phyloP scores from a whole-genome alignment of 1,140 invertebrate species.

The Achatina immaculata region DNA sequence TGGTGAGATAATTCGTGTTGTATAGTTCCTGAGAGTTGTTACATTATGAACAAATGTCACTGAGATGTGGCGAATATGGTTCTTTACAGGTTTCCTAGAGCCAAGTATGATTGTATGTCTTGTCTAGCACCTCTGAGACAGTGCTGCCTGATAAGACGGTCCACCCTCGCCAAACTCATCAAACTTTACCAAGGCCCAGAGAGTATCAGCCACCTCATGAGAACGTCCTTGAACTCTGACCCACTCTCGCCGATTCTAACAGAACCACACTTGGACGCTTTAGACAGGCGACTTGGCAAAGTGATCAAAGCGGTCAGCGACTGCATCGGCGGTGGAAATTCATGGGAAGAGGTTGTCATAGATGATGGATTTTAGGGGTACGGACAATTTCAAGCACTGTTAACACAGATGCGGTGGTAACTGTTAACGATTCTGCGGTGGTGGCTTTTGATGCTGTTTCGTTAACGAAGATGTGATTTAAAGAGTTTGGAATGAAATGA shows the following conservation, averaged over 20 bases:
- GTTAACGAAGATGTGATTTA: too few relatives aligned
- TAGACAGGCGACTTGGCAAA: conserved; percentile 84
- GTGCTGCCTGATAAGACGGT: conserved; percentile 86
- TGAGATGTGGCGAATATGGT: background rate
- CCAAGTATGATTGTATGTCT: conserved; percentile 91
- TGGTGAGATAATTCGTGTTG: background rate
- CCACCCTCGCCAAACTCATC: conserved; percentile 81
- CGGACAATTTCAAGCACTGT: too few relatives aligned
- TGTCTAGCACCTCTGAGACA: conserved; percentile 94
- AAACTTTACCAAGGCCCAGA: conserved; percentile 85
- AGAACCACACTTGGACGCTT: conserved; percentile 87
- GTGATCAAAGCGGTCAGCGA: conserved; percentile 52
- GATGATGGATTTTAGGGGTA: conserved; percentile 49
- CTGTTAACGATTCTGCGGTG: too few relatives aligned
- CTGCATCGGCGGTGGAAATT: conserved; percentile 46
- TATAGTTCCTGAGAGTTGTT: background rate
- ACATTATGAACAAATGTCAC: background rate
- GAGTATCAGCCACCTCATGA: conserved; percentile 83
- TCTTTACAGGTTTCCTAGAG: conserved; percentile 81
- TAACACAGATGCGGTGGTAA: too few relatives aligned
- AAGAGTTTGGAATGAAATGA: too few relatives aligned
- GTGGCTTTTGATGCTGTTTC: too few relatives aligned
- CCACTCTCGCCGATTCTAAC: conserved; percentile 88
- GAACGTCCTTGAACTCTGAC: conserved; percentile 83
- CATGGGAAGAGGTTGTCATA: conserved; percentile 51